These are phyloP conservation scores for Caranx ignobilis DNA, from an alignment of 2,113 vertebrate genomes.

Conservation along the genomic window DNA sequence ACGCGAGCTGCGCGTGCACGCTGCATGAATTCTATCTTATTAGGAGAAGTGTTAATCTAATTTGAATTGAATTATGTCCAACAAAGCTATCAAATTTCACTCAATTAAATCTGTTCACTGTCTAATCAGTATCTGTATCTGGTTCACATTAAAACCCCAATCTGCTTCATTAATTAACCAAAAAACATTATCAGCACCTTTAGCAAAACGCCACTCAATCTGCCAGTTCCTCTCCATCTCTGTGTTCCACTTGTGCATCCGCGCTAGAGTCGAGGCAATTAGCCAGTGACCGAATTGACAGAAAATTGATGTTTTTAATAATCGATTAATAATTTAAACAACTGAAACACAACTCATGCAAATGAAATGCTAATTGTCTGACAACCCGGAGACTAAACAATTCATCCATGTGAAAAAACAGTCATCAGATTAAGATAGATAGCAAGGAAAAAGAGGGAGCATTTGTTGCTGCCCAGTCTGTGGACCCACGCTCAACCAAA, in stretches of 20 bases:
- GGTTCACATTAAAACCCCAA: constrained; percentile 40
- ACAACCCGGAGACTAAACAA: background rate
- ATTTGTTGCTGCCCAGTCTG: background rate
- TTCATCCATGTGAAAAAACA: background rate
- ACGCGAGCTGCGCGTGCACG: constrained; percentile 23
- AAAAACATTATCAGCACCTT: constrained; percentile 35
- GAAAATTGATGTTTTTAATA: background rate
- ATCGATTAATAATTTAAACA: background rate
- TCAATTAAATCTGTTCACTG: constrained; percentile 52
- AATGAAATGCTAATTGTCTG: background rate
- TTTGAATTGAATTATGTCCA: constrained; percentile 54
- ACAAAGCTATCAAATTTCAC: constrained; percentile 55
- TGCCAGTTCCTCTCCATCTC: constrained; percentile 1
- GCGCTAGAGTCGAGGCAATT: background rate
- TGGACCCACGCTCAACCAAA: background rate
- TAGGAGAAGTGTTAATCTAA: constrained; percentile 50
- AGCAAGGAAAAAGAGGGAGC: background rate
- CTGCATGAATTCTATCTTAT: constrained; percentile 50
- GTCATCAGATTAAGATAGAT: background rate
- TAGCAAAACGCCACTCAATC: background rate
- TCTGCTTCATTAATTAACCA: constrained; percentile 27
- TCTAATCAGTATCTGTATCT: constrained; percentile 61
- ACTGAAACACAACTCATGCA: background rate
- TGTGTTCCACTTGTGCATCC: constrained; percentile 2
- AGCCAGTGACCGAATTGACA: background rate